A percentile compares a stretch with the other conserved stretches of the same genome.
phyloP scores from a whole-genome alignment of 2,113 vertebrate genomes.

The Leucopternis melanops region DNA sequence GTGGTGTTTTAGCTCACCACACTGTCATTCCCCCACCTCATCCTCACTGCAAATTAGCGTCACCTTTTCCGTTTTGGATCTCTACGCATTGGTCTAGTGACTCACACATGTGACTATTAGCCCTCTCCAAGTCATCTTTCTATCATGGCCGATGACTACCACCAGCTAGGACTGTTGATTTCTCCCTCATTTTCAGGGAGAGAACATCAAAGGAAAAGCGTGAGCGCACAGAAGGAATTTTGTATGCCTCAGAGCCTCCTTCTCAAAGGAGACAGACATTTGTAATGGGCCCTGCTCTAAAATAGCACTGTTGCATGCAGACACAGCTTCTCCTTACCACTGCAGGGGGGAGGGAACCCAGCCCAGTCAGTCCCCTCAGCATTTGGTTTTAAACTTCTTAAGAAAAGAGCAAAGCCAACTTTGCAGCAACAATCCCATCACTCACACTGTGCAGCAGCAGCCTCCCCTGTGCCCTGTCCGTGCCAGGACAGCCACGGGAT shows the following conservation, averaged over 20 bases:
- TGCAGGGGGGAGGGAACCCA: not conserved
- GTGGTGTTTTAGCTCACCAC: not conserved
- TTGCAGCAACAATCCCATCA: not conserved
- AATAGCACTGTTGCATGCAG: rapidly evolving
- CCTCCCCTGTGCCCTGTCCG: not conserved
- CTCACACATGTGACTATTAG: not conserved
- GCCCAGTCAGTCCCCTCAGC: not conserved
- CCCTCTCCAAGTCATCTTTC: not conserved
- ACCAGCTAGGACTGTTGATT: not conserved
- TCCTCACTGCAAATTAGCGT: not conserved
- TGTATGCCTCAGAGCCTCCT: not conserved
- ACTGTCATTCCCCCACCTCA: not conserved
- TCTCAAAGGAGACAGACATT: not conserved
- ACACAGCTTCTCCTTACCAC: rapidly evolving
- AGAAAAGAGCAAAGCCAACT: not conserved
- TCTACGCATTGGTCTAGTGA: not conserved
- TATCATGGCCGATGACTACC: rapidly evolving
- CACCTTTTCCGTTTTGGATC: not conserved
- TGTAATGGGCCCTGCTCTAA: not conserved
- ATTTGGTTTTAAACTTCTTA: not conserved
- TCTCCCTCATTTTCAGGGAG: not conserved
- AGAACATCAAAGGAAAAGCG: not conserved
- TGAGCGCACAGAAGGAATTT: not conserved
- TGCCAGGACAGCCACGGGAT: not conserved
- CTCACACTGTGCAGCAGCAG: not conserved